phyloP scores from a whole-genome alignment of 2,113 vertebrate genomes.

The Herpailurus yagouaroundi region DNA sequence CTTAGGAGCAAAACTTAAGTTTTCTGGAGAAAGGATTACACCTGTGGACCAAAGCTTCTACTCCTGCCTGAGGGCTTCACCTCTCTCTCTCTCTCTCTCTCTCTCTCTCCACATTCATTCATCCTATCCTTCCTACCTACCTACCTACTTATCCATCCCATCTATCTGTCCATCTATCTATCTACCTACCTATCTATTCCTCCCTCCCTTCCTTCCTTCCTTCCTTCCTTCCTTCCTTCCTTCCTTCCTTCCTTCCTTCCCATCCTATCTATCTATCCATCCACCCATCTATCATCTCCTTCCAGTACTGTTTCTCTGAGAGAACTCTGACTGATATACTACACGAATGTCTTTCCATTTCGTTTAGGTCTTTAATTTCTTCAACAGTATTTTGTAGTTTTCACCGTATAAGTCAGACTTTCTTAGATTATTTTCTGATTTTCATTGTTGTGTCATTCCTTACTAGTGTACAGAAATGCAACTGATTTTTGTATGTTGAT shows the following conservation, averaged over 20 bases:
- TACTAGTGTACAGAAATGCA: not conserved
- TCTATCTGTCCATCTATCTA: not conserved
- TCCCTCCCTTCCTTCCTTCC: too few relatives aligned
- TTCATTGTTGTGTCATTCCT: not conserved
- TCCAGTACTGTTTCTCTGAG: not conserved
- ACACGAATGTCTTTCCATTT: not conserved
- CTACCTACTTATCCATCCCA: too few relatives aligned
- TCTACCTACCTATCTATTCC: too few relatives aligned
- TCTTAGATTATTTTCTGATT: not conserved
- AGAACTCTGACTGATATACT: not conserved
- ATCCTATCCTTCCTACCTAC: not conserved
- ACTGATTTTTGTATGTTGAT: not conserved
- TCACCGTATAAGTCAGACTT: not conserved
- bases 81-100: not conserved
- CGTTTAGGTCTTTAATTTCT: not conserved
- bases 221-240: too few relatives aligned
- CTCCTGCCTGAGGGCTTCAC: not conserved
- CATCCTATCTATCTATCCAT: not conserved
- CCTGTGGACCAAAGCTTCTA: not conserved
- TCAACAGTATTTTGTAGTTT: not conserved
- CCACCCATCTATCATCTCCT: too few relatives aligned
- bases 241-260: too few relatives aligned
- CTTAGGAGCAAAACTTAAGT: not conserved
- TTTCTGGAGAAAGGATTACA: not conserved
- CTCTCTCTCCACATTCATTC: not conserved